Conservation (phyloP, 2,113 vertebrate species). For the Girardinichthys multiradiatus region DNA sequence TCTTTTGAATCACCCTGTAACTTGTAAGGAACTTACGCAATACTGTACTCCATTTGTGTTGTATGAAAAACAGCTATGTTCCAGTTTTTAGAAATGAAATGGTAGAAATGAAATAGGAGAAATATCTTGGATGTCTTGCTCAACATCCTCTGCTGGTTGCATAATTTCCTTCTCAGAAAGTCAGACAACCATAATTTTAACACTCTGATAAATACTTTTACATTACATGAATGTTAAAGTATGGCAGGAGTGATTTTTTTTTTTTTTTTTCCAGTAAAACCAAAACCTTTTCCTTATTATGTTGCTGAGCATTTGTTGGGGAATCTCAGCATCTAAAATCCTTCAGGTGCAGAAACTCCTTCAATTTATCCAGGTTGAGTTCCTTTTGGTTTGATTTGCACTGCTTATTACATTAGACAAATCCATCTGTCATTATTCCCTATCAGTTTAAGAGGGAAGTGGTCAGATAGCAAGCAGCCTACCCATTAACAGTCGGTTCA, state of each 20-base stretch:
- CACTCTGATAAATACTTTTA: too few species aligned
- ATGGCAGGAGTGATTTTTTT: too few species aligned
- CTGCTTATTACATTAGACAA: not conserved
- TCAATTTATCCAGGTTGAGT: not conserved
- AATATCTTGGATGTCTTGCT: not conserved
- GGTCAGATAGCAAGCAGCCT: not conserved
- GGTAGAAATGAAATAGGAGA: too few species aligned
- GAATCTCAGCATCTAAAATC: not conserved
- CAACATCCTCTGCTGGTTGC: not conserved
- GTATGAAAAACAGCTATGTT: too few species aligned
- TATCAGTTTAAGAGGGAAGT: slow-evolving; percentile 32
- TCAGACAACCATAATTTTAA: not conserved
- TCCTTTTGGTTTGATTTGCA: not conserved
- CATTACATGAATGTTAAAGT: too few species aligned
- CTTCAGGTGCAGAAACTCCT: not conserved
- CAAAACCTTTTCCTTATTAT: not conserved
- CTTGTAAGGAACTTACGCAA: too few species aligned
- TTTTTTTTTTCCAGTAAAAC: not conserved
- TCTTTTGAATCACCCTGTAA: too few species aligned
- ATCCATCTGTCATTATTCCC: not conserved
- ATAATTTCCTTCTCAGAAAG: not conserved
- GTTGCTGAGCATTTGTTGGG: not conserved
- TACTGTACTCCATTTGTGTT: too few species aligned
- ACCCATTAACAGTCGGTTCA: too few species aligned
- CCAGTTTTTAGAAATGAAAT: too few species aligned